Evolutionary conservation across 2,797 vertebrate genomes (phyloP).

Genomic region (Urophycis tenuis): DNA sequence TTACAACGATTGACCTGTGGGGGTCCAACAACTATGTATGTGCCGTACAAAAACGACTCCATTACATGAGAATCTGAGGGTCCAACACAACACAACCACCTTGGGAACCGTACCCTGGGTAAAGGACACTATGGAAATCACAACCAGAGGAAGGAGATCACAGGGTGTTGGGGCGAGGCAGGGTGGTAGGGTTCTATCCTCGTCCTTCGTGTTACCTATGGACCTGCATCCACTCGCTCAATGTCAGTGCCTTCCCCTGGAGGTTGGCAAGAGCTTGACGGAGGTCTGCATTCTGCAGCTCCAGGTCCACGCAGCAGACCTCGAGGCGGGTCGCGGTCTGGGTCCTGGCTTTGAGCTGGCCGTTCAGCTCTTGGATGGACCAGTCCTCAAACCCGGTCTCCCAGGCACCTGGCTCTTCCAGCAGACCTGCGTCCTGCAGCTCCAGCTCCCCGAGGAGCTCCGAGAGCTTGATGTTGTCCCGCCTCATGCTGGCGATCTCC

Average conservation of each 20-base stretch:
- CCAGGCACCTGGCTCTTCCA: neutral
- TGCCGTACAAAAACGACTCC: neutral
- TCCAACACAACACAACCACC: neutral
- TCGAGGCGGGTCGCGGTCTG: slow-evolving; percentile 32
- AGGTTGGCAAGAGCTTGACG: slow-evolving; percentile 57
- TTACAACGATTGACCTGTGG: slow-evolving; percentile 23
- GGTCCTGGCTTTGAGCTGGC: slow-evolving; percentile 26
- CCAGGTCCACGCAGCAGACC: slow-evolving; percentile 54
- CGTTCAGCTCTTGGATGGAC: slow-evolving; percentile 23
- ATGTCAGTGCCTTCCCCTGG: slow-evolving; percentile 51
- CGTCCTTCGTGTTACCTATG: slow-evolving; percentile 64
- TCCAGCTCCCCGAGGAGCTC: slow-evolving; percentile 66
- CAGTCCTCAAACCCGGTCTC: slow-evolving; percentile 26
- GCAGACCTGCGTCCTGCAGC: slow-evolving; percentile 47
- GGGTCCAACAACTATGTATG: slow-evolving; percentile 22
- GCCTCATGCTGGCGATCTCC: slow-evolving; percentile 59
- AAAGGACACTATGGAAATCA: neutral
- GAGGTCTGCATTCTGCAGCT: slow-evolving; percentile 56
- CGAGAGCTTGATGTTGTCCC: slow-evolving; percentile 58
- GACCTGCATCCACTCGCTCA: slow-evolving; percentile 50
- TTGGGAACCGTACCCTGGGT: neutral
- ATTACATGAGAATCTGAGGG: too few relatives aligned
- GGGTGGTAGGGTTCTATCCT: slow-evolving; percentile 30
- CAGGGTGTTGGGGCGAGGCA: slow-evolving; percentile 5
- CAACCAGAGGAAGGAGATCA: slow-evolving; percentile 1